These are phyloP conservation scores for Cirrhinus mrigala DNA, from an alignment of 2,797 vertebrate genomes.

Conservation along the genomic window DNA sequence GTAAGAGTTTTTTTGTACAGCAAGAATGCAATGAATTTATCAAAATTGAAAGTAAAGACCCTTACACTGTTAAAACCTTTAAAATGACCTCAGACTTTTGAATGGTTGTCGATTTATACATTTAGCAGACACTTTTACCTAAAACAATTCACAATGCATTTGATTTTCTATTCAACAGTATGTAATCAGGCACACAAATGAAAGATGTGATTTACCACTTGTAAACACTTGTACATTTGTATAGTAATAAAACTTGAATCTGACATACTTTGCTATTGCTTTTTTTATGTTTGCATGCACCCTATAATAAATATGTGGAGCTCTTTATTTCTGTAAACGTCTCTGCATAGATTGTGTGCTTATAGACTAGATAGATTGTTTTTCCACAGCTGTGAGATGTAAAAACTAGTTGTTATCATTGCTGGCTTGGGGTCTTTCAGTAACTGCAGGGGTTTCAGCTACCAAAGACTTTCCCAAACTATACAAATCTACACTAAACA, in stretches of 20 bases:
- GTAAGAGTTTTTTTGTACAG: neutral
- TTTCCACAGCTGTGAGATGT: slow-evolving; percentile 33
- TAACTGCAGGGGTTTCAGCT: slow-evolving; percentile 12
- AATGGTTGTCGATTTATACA: neutral
- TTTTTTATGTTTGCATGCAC: slow-evolving; percentile 6
- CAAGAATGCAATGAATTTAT: neutral
- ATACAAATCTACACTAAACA: neutral
- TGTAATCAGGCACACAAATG: neutral
- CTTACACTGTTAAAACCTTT: neutral
- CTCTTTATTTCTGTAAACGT: neutral
- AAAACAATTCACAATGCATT: neutral
- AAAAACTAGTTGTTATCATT: slow-evolving; percentile 24
- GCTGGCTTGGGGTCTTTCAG: slow-evolving; percentile 3
- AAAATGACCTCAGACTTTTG: neutral
- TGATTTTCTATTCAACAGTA: neutral
- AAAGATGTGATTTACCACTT: neutral
- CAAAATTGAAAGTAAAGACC: neutral
- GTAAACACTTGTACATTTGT: neutral
- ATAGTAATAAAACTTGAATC: neutral
- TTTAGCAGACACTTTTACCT: neutral
- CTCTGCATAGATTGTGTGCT: slow-evolving; percentile 24
- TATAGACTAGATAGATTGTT: slow-evolving; percentile 9
- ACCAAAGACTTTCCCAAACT: neutral
- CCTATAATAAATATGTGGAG: neutral
- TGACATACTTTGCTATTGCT: slow-evolving; percentile 4